Conservation (phyloP, 2,797 vertebrate genomes). For the Phataginus tricuspis region DNA sequence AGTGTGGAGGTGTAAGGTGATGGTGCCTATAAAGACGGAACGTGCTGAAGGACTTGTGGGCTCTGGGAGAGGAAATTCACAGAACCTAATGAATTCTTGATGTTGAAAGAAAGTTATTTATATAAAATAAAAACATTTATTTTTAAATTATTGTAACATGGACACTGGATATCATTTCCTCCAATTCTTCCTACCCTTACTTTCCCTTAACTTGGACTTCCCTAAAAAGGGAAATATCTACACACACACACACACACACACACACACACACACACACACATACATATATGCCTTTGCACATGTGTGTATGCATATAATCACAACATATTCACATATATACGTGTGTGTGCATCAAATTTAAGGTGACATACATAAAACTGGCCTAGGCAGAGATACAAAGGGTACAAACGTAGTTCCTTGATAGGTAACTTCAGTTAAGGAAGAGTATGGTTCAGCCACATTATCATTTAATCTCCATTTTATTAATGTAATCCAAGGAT, state of each 20-base stretch:
- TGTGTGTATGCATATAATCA: neutral
- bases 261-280: too few species aligned
- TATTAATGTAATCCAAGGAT: slow-evolving; percentile 45
- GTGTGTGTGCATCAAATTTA: neutral
- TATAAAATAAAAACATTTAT: neutral
- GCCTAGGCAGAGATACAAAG: neutral
- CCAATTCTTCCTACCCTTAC: neutral
- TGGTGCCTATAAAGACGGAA: neutral
- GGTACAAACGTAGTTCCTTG: neutral
- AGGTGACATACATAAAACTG: neutral
- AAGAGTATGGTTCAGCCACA: neutral
- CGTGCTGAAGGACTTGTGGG: neutral
- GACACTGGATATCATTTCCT: neutral
- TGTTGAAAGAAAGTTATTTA: neutral
- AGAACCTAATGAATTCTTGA: neutral
- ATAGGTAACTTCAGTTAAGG: slow-evolving; percentile 40
- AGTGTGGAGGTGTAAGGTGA: neutral
- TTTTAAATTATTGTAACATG: neutral
- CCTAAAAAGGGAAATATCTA: too few species aligned
- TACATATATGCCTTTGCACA: too few species aligned
- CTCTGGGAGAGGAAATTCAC: neutral
- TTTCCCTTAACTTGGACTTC: neutral
- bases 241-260: too few species aligned
- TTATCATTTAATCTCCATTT: slow-evolving; percentile 26
- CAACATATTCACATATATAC: neutral